Conservation (phyloP, 2,113 vertebrate genomes). For the Oxyura jamaicensis region DNA sequence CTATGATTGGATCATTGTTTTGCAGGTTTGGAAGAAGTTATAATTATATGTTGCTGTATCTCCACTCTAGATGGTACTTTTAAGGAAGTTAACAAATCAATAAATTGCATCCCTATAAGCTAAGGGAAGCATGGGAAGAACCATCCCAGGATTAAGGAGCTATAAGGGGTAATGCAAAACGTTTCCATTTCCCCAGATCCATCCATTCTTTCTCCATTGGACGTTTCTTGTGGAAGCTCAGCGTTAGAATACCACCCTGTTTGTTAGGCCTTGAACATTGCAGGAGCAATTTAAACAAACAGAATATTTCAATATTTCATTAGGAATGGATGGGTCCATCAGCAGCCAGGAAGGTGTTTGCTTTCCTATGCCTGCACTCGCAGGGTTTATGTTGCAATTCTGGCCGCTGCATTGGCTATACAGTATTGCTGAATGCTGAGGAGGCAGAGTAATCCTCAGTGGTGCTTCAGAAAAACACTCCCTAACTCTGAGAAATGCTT, state of each 20-base stretch:
- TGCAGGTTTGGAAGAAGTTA: not conserved
- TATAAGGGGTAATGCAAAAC: not conserved
- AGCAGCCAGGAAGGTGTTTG: not conserved
- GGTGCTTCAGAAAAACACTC: not conserved
- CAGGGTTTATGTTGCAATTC: not conserved
- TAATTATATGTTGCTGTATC: not conserved
- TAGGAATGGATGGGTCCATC: not conserved
- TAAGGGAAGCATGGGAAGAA: not conserved
- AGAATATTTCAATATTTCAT: not conserved
- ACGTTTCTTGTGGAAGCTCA: not conserved
- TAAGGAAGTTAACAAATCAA: not conserved
- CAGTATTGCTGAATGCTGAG: not conserved
- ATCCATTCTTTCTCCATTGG: not conserved
- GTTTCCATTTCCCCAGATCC: not conserved
- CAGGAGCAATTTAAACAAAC: not conserved
- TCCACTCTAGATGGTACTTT: not conserved
- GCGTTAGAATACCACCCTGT: not conserved
- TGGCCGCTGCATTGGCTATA: not conserved
- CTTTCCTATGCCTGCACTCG: not conserved
- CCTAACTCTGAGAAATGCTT: not conserved
- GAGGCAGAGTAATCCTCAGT: not conserved
- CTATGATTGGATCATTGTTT: not conserved
- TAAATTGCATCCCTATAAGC: not conserved
- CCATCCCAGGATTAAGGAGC: not conserved
- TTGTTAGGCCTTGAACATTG: not conserved